Evolutionary conservation across 2,113 vertebrate species (phyloP), one percentile per base, ranked within the genome.

Genomic region (Sturnus vulgaris): DNA sequence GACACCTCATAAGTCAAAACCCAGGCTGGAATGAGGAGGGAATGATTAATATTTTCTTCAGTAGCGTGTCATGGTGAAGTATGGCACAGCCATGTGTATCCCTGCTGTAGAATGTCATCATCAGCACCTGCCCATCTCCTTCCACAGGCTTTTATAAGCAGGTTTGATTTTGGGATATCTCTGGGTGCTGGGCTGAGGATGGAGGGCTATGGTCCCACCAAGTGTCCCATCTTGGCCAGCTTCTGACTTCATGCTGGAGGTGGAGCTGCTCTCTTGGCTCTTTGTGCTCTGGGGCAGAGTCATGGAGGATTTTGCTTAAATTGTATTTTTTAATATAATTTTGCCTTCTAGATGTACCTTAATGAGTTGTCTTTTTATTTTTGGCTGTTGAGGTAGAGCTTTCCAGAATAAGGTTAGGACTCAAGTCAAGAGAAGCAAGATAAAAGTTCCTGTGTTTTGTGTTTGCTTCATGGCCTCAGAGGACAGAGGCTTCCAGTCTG

Each of bases 11-110:
- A 70, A 82, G 86, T 95, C 64, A 93, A 80, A 91, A 69, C 40
- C 44, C 27, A 44, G 46, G 64, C 76, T 90, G 92, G 68, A 88
- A 47, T 1, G 16, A 86, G 77, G 86, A 84, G 30, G 53, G 76
- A 78, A 52, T 75, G 80, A 96, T 96, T 83, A 92, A 92, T 94
- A 37, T 59, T 82, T 93, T 66, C 77, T 76, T 90, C 60, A 78
- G 24, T 80, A 75, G 12, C 0, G 0, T 66, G 76, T 93, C 88
- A 12, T 22, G 33, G 30, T 95, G 75, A 95, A 83, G 52, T 35
- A 78, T 65, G 25, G 64, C 59, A 63, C 5, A 8, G 59, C 64
- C 0, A 0, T 81, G 52, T 5, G 2, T 52, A 68, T 93, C 50
- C 50, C 88, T 37, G 79, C 75, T 80, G 75, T 39, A 23, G 39